These are phyloP conservation scores for Ormyrus rosae DNA, from an alignment of 2,888 invertebrate species.

Conservation along the genomic window DNA sequence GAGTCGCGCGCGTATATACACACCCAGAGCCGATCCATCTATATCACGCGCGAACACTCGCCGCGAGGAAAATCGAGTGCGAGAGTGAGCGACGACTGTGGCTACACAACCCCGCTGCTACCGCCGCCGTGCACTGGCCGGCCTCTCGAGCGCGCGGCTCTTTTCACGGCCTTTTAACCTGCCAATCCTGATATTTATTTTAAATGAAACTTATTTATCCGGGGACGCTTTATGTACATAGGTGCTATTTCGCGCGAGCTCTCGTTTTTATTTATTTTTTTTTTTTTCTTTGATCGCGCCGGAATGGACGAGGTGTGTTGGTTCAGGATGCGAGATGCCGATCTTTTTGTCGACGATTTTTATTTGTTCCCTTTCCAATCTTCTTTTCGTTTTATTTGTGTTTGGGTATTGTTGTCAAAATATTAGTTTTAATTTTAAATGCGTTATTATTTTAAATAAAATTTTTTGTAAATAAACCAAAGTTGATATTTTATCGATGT, in stretches of 20 bases:
- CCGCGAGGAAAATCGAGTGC: conserved; percentile 1
- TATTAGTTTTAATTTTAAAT: too few relatives aligned
- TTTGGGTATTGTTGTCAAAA: too few relatives aligned
- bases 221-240: background rate
- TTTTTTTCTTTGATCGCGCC: background rate
- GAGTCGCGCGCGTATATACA: background rate
- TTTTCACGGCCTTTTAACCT: conserved; percentile 37
- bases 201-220: conserved; percentile 34
- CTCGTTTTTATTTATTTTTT: background rate
- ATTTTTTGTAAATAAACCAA: too few relatives aligned
- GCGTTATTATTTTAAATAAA: too few relatives aligned
- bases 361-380: background rate
- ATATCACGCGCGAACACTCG: background rate
- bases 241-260: background rate
- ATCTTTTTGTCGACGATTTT: conserved; percentile 12
- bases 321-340: background rate
- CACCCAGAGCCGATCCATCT: conserved; percentile 12
- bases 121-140: too few relatives aligned
- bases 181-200: conserved; percentile 47
- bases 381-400: background rate
- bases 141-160: background rate
- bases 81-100: background rate
- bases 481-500: too few relatives aligned
- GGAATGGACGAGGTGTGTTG: background rate
- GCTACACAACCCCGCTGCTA: too few relatives aligned